Conservation (phyloP, 2,888 invertebrate species). For the Sesamia inferens region DNA sequence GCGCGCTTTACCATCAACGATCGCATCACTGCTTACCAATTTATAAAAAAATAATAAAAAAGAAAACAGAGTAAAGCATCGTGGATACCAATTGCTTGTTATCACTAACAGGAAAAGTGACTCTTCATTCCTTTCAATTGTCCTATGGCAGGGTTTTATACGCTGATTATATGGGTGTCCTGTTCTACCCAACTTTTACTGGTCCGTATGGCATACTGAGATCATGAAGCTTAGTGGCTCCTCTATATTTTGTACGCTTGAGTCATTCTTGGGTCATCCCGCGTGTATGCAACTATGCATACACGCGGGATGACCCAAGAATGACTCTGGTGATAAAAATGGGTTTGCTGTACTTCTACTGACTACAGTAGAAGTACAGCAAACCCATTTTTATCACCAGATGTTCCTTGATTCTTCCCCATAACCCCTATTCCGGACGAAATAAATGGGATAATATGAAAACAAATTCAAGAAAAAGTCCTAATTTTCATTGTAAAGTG, state of each 20-base stretch:
- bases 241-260: background rate
- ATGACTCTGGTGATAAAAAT: background rate
- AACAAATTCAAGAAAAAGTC: constrained; percentile 4
- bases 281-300: too few relatives aligned
- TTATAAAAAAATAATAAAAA: too few relatives aligned
- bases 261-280: too few relatives aligned
- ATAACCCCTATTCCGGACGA: background rate
- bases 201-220: background rate
- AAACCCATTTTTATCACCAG: background rate
- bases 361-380: too few relatives aligned
- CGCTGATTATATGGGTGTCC: too few relatives aligned
- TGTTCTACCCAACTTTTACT: too few relatives aligned
- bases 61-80: background rate
- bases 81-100: background rate
- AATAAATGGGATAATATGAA: constrained; percentile 6
- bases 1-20: too few relatives aligned
- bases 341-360: background rate
- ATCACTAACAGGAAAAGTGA: too few relatives aligned
- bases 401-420: background rate
- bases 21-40: too few relatives aligned
- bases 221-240: background rate
- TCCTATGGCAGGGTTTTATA: too few relatives aligned
- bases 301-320: too few relatives aligned
- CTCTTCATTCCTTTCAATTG: too few relatives aligned
- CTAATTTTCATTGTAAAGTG: constrained; percentile 74